phyloP scores from a whole-genome alignment of 2,888 invertebrate species.

The Buathra laborator region DNA sequence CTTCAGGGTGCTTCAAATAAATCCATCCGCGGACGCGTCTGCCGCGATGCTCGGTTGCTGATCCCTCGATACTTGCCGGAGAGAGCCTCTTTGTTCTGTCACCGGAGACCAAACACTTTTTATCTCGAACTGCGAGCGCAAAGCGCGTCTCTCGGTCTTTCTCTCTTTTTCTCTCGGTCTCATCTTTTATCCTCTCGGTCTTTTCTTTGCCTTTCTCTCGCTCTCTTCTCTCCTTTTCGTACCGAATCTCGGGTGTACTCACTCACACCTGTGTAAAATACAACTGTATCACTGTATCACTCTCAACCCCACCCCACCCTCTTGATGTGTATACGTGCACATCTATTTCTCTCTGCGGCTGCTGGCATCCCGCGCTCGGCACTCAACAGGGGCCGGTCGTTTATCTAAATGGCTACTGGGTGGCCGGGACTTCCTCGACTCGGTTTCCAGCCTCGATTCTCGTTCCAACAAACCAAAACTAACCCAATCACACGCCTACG shows the following conservation, averaged over 20 bases:
- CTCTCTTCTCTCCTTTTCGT: slow-evolving; percentile 39
- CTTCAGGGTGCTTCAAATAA: slow-evolving; percentile 48
- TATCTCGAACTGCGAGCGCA: slow-evolving; percentile 68
- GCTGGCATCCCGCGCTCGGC: slow-evolving; percentile 78
- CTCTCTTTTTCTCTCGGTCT: slow-evolving; percentile 67
- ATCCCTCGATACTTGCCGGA: slow-evolving; percentile 39
- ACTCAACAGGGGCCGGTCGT: slow-evolving; percentile 82
- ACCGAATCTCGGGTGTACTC: slow-evolving; percentile 42
- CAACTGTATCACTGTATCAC: slow-evolving; percentile 48
- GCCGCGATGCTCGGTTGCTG: slow-evolving; percentile 23
- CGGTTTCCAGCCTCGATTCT: slow-evolving; percentile 66
- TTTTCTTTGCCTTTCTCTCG: slow-evolving; percentile 23
- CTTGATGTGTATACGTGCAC: slow-evolving; percentile 40
- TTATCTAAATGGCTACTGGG: slow-evolving; percentile 84
- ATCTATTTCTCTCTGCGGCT: slow-evolving; percentile 69
- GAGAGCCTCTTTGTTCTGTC: slow-evolving; percentile 75
- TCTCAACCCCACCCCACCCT: slow-evolving; percentile 40
- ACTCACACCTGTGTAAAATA: slow-evolving; percentile 56
- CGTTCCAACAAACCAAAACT: slow-evolving; percentile 80
- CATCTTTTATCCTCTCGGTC: slow-evolving; percentile 53
- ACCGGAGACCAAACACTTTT: slow-evolving; percentile 78
- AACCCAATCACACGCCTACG: slow-evolving; percentile 78
- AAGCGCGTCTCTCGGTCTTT: slow-evolving; percentile 68
- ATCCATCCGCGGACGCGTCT: slow-evolving; percentile 30
- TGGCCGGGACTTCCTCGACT: slow-evolving; percentile 75